Conservation (phyloP, 2,888 invertebrate genomes). For the Dryocosmus kuriphilus region DNA sequence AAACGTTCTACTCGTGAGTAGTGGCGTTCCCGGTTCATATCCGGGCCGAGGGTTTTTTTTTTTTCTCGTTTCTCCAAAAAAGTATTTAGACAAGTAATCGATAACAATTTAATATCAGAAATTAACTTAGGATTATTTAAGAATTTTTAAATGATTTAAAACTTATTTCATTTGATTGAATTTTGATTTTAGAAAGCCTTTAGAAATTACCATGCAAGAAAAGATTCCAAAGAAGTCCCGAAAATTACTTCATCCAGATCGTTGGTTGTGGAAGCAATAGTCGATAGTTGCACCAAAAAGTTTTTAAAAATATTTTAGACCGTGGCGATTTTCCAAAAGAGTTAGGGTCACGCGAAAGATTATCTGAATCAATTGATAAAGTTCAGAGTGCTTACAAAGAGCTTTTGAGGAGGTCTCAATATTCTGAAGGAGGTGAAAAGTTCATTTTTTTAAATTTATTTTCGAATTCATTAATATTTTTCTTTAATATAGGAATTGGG, state of each 20-base stretch:
- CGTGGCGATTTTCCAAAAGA: constrained; percentile 60
- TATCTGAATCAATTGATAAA: constrained; percentile 54
- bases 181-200: constrained; percentile 55
- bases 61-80: too few species aligned
- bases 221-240: constrained; percentile 42
- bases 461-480: not conserved
- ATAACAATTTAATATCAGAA: too few species aligned
- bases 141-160: not conserved
- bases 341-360: constrained; percentile 57
- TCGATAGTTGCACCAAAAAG: constrained; percentile 60
- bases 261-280: constrained; percentile 59
- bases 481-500: not conserved
- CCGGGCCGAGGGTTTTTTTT: too few species aligned
- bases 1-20: too few species aligned
- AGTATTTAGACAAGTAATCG: too few species aligned
- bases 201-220: constrained; percentile 54
- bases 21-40: too few species aligned
- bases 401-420: constrained; percentile 54
- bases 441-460: not conserved
- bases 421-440: constrained; percentile 55
- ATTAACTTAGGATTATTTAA: too few species aligned
- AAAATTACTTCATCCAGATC: constrained; percentile 53
- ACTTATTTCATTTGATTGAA: not conserved
- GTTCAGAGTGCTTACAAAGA: constrained; percentile 61
- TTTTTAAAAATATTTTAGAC: constrained; percentile 60